A percentile compares a stretch with the other conserved stretches of the same genome.
phyloP scores from a whole-genome alignment of 1,140 invertebrate species.

The Charaxes varanes region DNA sequence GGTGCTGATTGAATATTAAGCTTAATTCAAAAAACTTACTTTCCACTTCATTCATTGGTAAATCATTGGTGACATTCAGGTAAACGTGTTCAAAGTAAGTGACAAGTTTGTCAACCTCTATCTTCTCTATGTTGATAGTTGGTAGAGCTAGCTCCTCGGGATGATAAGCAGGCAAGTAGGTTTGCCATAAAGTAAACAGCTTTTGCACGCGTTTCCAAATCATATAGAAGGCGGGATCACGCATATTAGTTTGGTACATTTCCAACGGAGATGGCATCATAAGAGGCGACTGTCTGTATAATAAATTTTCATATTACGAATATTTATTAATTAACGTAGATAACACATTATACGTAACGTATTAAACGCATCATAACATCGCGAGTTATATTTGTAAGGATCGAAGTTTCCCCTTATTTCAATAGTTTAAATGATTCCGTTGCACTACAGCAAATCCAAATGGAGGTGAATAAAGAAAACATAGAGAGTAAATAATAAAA shows the following conservation, averaged over 20 bases:
- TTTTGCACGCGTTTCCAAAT: constrained; percentile 78
- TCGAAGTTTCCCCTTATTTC: no score
- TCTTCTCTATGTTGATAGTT: constrained; percentile 78
- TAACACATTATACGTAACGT: no score
- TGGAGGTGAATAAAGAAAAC: no score
- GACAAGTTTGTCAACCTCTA: constrained; percentile 76
- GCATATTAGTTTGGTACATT: constrained; percentile 74
- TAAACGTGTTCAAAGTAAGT: constrained; percentile 77
- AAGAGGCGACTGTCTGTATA: constrained; percentile 34
- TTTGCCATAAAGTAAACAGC: constrained; percentile 74
- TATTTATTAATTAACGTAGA: no score
- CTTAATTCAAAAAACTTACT: constrained; percentile 53
- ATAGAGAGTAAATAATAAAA: no score
- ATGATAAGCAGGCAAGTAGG: constrained; percentile 67
- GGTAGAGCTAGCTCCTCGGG: constrained; percentile 76
- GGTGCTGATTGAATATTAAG: no score
- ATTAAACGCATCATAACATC: no score
- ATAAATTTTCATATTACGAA: no score
- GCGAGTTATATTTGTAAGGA: no score
- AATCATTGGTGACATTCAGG: constrained; percentile 73
- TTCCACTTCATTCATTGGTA: constrained; percentile 45
- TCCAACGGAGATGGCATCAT: constrained; percentile 73
- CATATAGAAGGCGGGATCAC: constrained; percentile 80
- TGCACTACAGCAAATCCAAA: no score
- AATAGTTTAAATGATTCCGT: no score